Base-by-base conservation (phyloP, 37 sponge, comb jelly and placozoan genomes). In the Diacarnus erythraeanus region DNA sequence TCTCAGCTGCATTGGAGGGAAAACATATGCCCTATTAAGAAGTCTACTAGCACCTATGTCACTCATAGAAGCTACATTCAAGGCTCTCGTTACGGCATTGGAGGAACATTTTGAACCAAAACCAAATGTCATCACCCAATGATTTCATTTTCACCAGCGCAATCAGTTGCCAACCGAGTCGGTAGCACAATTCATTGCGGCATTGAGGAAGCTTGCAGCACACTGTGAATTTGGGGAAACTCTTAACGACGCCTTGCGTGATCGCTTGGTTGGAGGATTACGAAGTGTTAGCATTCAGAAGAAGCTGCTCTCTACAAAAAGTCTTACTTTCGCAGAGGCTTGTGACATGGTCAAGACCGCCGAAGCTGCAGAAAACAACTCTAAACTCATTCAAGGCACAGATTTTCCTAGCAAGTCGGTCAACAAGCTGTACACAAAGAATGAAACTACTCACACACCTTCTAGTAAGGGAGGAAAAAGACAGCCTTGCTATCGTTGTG, bases 1-100 rank as follows among this genome's bases (percentile, higher is more conserved):
- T 34, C 58, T 80, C 20, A 80, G 71, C 38, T 80, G 30, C 33
- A 47, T 80, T 43, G 80, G 80, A 57, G 68, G 26, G 36, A 22
- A 21, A 18, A 69, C 38, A 1, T 80, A 80, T 80, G n/a, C 56
- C 22, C 34, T 73, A 10, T 54, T 82, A 15, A 69, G 72, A 23
- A 36, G 37, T 47, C n/a, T 80, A 36, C 34, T 70, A 27, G 70
- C 81, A 23, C 81, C 81, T 18, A 26, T 20, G 44, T 10, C 59
- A 18, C 57, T 66, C 18, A 3, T n/a, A 42, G 57, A 22, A 1
- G 64, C 67, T 38, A 35, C 71, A 23, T 69, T 71, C 35, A 57
- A 64, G 20, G 80, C 8, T 6, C 17, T 79, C 20, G 10, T 22
- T 23, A 41, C 6, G 29, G n/a, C 35, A n/a, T 67, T 80, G 26